Evolutionary conservation across 2,888 invertebrate species (phyloP), one percentile per base, ranked within the genome.

Genomic region (Pedicia rivosa): DNA sequence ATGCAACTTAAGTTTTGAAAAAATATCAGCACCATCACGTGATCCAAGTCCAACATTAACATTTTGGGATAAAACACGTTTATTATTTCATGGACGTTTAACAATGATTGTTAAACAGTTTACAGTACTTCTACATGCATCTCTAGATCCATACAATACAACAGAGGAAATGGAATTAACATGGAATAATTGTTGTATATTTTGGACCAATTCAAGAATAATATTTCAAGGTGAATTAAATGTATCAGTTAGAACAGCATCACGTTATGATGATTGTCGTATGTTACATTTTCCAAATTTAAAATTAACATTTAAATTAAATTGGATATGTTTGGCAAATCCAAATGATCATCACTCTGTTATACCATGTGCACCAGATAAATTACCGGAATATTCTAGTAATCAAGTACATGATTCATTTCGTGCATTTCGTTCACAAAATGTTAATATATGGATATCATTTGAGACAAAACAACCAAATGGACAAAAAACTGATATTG

Each of bases 131-230:
- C 66, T 98, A 41, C 95, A 95, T 56, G 95, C 94, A 4, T 95
- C 95, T 0, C 67, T 92, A 9, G 94, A 98, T 65, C 98, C 98
- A 0, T 98, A 97, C 61, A 98, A 98, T 56, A 91, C 91, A 4
- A 97, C 97, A 0, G 98, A 98, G 59, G 88, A 97, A 64, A 94
- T 98, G 88, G 97, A 98, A 59, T 70, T 95, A 44, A 86, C 88
- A 0, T 98, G 97, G 95, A 80, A 77, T 26, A 78, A 88, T 48
- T 74, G 94, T 4, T 80, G 84, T 22, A 75, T 98, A 53, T 92
- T 97, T 50, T 97, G 97, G 95, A 91, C 90, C 1, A 88, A 91
- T 56, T 90, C 78, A 0, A 86, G 83, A 59, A 79, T 91, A 40
- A 77, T 88, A 35, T 81, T 91, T 51, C 84, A 90, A 51, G 94